A percentile compares a stretch with the other conserved stretches of the same genome.
Evolutionary conservation across 2,888 invertebrate species (phyloP).

Genomic region (Aphrophora alni): DNA sequence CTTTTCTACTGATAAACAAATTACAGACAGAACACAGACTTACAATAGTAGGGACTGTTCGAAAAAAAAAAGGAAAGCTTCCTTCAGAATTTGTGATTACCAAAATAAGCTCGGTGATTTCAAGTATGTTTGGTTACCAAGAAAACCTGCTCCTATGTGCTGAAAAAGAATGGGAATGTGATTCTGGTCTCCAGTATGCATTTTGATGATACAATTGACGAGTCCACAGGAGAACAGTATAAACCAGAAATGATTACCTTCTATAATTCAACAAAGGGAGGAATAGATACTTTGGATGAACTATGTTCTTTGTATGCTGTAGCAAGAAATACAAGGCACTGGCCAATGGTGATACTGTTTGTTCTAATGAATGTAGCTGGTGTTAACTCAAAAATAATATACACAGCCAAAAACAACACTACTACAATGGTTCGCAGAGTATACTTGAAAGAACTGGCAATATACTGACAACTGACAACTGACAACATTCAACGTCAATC

Average conservation of each 20-base stretch:
- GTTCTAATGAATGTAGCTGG: neutral
- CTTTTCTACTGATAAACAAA: neutral
- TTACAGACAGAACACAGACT: neutral
- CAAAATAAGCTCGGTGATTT: neutral
- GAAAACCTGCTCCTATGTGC: neutral
- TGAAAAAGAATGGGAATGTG: neutral
- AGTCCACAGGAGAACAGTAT: neutral
- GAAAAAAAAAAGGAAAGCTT: neutral
- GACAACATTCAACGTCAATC: too few species aligned
- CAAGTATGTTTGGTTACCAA: neutral
- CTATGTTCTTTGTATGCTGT: neutral
- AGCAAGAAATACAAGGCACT: neutral
- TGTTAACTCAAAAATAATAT: neutral
- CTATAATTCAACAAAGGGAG: constrained; percentile 13
- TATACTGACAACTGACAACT: too few species aligned
- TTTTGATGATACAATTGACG: neutral
- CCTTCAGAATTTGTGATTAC: neutral
- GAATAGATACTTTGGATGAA: constrained; percentile 16
- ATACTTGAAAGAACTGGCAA: neutral
- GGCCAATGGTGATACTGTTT: neutral
- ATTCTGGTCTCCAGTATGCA: neutral
- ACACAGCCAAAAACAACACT: neutral
- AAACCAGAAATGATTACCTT: constrained; percentile 13
- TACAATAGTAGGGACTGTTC: constrained; percentile 12
- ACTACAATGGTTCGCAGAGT: neutral